Conservation (phyloP, 2,113 vertebrate genomes). For the Phodopus roborovskii region DNA sequence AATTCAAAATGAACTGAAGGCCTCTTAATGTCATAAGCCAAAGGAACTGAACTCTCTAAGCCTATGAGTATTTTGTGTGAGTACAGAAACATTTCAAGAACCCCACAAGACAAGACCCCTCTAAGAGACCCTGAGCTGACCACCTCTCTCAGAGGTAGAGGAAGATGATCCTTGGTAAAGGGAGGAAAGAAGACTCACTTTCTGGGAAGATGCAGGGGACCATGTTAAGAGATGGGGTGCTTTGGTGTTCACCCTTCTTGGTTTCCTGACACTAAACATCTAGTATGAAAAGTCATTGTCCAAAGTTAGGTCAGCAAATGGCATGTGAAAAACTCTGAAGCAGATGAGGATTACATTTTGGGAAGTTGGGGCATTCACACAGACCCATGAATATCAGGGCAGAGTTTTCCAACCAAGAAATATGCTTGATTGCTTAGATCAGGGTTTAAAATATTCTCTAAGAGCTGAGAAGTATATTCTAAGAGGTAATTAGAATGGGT, state of each 20-base stretch:
- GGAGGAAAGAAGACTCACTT: neutral
- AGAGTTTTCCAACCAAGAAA: constrained; percentile 66
- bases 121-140: constrained; percentile 7
- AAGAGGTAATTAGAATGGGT: constrained; percentile 77
- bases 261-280: neutral
- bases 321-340: constrained; percentile 15
- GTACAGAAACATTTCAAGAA: constrained; percentile 47
- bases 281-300: constrained; percentile 63
- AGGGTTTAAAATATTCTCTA: constrained; percentile 79
- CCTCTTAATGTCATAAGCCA: constrained; percentile 6
- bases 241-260: neutral
- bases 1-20: constrained; percentile 26
- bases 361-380: constrained; percentile 51
- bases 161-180: neutral
- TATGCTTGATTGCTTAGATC: constrained; percentile 71
- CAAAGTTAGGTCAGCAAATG: constrained; percentile 70
- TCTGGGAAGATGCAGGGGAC: neutral
- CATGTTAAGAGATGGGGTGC: neutral
- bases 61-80: neutral
- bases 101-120: neutral
- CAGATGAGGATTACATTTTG: constrained; percentile 47
- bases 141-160: neutral
- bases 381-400: constrained; percentile 34
- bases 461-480: constrained; percentile 73
- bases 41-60: neutral